Percentiles rank a stretch among this genome's conserved stretches.
Evolutionary conservation across 2,113 vertebrate genomes (phyloP).

Genomic region (Kryptolebias marmoratus): DNA sequence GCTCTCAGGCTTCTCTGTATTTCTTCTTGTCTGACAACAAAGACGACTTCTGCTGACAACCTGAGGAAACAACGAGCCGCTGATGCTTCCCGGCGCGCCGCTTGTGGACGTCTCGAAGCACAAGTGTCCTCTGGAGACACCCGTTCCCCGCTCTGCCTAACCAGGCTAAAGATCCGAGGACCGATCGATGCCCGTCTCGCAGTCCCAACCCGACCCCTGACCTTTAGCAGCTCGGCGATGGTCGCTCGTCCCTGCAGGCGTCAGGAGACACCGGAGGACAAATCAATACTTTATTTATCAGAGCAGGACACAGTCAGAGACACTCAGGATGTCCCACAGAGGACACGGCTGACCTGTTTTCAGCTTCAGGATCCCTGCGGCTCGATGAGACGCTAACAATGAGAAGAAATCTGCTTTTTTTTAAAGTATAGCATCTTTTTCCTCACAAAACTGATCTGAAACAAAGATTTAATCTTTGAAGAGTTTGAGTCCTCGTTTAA

Average conservation of each 20-base stretch:
- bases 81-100: constrained; percentile 7
- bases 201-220: constrained; percentile 21
- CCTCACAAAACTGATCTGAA: no score
- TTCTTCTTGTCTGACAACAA: constrained; percentile 16
- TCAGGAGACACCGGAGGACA: constrained; percentile 28
- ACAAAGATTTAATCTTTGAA: no score
- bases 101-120: constrained; percentile 28
- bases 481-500: no score
- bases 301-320: constrained; percentile 5
- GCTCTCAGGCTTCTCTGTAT: no score
- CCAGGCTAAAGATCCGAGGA: constrained; percentile 36
- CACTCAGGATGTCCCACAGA: background rate
- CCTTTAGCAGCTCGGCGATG: background rate
- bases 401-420: no score
- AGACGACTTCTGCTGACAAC: constrained; percentile 27
- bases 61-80: constrained; percentile 50
- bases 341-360: no score
- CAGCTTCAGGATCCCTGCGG: no score
- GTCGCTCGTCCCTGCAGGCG: constrained; percentile 5
- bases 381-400: no score
- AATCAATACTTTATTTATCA: constrained; percentile 54
- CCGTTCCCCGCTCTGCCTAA: constrained; percentile 26
- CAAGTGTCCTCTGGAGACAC: constrained; percentile 15
- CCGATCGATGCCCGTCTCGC: constrained; percentile 50
- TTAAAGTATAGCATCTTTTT: no score